phyloP scores from a whole-genome alignment of 2,797 vertebrate genomes.

The Simalia tracyae region DNA sequence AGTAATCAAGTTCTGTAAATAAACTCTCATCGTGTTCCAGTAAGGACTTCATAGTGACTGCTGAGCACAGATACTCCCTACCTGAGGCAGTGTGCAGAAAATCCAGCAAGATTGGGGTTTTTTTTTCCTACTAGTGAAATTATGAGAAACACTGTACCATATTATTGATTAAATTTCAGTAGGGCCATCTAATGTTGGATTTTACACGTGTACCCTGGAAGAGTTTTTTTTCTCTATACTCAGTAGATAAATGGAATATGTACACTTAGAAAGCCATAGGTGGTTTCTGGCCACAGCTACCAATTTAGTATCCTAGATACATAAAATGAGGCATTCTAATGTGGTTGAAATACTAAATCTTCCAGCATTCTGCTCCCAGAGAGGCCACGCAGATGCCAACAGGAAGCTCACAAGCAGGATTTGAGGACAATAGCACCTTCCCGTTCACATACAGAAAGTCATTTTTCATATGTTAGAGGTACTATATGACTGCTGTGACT shows the following conservation, averaged over 20 bases:
- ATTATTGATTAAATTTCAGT: not conserved
- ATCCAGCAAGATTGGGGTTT: not conserved
- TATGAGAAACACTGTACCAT: not conserved
- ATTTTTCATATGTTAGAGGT: not conserved
- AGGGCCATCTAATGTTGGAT: not conserved
- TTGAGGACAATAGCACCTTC: not conserved
- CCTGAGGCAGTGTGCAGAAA: not conserved
- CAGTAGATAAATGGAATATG: not conserved
- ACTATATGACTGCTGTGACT: not conserved
- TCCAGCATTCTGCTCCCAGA: not conserved
- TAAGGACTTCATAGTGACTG: not conserved
- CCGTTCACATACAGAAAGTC: not conserved
- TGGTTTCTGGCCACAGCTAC: not conserved
- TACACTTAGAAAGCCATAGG: not conserved
- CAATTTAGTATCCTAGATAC: not conserved
- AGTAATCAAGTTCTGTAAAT: not conserved
- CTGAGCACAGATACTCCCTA: not conserved
- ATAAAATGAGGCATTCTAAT: not conserved
- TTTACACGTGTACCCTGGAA: not conserved
- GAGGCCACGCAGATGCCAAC: not conserved
- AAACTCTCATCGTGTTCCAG: not conserved
- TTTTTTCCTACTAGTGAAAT: not conserved
- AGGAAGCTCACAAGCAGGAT: not conserved
- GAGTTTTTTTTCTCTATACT: not conserved
- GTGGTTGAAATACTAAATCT: not conserved